These are phyloP conservation scores for Poecilobothrus nobilitatus DNA, from an alignment of 2,888 invertebrate genomes.

Conservation along the genomic window DNA sequence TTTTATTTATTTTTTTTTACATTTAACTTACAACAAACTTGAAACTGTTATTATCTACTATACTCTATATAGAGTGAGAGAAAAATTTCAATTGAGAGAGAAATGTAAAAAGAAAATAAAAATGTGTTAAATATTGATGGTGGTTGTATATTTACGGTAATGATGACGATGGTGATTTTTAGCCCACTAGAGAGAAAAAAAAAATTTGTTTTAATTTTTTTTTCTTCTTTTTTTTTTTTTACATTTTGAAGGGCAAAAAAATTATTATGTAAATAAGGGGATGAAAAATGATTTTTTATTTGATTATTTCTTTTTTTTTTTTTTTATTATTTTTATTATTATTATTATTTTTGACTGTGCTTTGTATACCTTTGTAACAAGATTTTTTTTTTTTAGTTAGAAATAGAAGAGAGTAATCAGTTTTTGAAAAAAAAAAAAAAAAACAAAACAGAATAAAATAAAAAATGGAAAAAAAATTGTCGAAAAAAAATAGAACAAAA, in stretches of 20 bases:
- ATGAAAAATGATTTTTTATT: neutral
- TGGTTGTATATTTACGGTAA: neutral
- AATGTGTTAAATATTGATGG: neutral
- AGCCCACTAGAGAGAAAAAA: neutral
- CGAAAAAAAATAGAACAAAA: neutral
- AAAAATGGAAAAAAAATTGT: neutral
- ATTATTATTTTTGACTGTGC: no score
- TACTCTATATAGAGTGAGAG: no score
- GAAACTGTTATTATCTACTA: no score
- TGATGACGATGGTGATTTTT: neutral
- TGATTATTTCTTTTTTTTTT: neutral
- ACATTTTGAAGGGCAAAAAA: constrained; percentile 2
- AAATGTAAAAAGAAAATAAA: neutral
- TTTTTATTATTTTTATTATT: no score
- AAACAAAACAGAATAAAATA: neutral
- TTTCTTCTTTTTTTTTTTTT: neutral
- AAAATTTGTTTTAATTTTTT: neutral
- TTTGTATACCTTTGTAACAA: constrained; percentile 2
- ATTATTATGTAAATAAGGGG: constrained; percentile 4
- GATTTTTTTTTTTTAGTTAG: neutral
- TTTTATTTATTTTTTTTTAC: no score
- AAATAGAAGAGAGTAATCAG: neutral
- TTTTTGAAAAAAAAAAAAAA: neutral
- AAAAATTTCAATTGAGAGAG: no score
- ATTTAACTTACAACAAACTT: no score